Evolutionary conservation across 2,797 vertebrate species (phyloP).

Genomic region (Crenichthys baileyi): DNA sequence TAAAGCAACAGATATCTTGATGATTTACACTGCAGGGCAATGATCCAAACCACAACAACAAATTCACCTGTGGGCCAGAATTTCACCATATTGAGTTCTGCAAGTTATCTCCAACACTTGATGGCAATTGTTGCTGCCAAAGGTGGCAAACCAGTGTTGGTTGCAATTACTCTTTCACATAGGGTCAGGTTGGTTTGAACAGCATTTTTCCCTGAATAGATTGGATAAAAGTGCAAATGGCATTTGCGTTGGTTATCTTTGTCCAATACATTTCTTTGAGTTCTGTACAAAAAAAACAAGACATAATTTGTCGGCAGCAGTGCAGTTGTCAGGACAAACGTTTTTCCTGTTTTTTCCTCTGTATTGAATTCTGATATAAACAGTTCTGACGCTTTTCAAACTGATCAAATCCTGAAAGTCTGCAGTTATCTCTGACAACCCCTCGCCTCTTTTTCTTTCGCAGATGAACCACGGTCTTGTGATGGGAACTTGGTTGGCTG

Average conservation of each 20-base stretch:
- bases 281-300: background rate
- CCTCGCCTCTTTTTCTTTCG: conserved; percentile 36
- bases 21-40: background rate
- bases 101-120: background rate
- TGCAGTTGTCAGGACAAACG: background rate
- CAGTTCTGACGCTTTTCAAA: no score
- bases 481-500: conserved; percentile 41
- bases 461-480: conserved; percentile 54
- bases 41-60: background rate
- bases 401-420: background rate
- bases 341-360: background rate
- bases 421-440: background rate
- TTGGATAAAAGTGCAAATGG: background rate
- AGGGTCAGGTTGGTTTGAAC: background rate
- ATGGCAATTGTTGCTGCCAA: background rate
- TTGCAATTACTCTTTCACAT: background rate
- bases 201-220: background rate
- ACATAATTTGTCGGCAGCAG: background rate
- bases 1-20: background rate
- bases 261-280: background rate
- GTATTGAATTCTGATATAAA: background rate
- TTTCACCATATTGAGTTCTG: background rate
- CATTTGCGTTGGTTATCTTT: background rate
- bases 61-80: background rate
- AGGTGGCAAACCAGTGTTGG: no score